Evolutionary conservation across 2,113 vertebrate species (phyloP), one percentile per base, ranked within the genome.

Genomic region (Myotis davidii): DNA sequence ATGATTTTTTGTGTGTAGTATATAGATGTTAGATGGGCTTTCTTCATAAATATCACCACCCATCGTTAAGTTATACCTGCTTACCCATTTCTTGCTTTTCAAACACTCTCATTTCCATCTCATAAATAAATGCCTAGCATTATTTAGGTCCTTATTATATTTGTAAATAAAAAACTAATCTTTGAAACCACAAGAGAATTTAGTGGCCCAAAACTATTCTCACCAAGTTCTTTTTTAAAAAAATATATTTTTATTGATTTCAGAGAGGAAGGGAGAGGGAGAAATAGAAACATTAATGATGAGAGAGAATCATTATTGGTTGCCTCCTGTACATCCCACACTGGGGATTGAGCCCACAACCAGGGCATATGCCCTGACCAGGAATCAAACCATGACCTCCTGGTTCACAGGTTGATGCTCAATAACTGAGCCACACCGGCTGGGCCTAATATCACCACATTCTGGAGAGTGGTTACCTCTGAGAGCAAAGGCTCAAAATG

Each of bases 81-180:
- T 76, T 74, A 91, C 52, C 27, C 72, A 72, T 88, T 79, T 50
- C 13, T 12, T 48, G 34, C 37, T 96, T 96, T 92, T 65, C 56
- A 81, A 92, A 82, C 27, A 4, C 2, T 92, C 95, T 96, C 27
- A 92, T 76, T 95, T 65, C 6, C 6, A 56, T 18, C 5, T 76
- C 69, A 77, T 3, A 78, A 34, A 87, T 69, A 90, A 94, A 65
- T 52, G 29, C 76, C 61, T 84, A 76, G 27, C 29, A 94, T 69
- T 48, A 65, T 20, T 64, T 87, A 90, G 59, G 67, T 52, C 50
- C 27, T 88, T 94, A 69, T 39, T 85, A 70, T n/a, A 78, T 18
- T 77, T 96, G 69, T 82, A 88, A 96, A 85, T 25, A 92, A 94
- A 81, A n/a, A 92, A 84, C 37, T 83, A 64, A 85, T 59, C 52